phyloP scores from a whole-genome alignment of 1,140 invertebrate genomes.

The Hetaerina americana region DNA sequence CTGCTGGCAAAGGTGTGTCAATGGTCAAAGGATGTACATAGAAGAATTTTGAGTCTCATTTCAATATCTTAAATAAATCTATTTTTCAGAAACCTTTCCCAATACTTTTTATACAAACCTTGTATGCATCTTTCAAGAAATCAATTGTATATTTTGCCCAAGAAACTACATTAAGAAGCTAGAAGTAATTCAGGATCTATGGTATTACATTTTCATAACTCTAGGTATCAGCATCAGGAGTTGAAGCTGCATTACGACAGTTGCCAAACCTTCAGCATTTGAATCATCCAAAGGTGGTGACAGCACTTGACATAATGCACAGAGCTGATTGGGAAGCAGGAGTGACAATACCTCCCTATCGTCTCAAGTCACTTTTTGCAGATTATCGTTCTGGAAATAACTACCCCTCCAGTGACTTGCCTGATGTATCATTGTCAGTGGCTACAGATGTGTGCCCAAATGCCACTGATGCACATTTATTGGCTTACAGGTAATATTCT shows the following conservation, averaged over 20 bases:
- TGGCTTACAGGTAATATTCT: background rate
- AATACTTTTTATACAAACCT: too few relatives aligned
- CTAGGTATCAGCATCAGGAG: too few relatives aligned
- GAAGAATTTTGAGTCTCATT: too few relatives aligned
- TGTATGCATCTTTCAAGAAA: too few relatives aligned
- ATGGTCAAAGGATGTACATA: too few relatives aligned
- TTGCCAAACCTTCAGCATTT: background rate
- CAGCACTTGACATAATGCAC: background rate
- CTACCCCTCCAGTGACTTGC: background rate
- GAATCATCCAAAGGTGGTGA: background rate
- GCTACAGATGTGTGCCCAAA: background rate
- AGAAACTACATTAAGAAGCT: too few relatives aligned
- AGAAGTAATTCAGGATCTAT: too few relatives aligned
- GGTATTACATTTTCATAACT: too few relatives aligned
- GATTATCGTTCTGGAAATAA: background rate
- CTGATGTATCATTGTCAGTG: background rate
- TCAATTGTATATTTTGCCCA: too few relatives aligned
- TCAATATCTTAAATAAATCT: too few relatives aligned
- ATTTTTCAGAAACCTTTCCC: too few relatives aligned
- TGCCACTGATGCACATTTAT: background rate
- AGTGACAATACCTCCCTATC: background rate
- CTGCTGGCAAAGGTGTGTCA: too few relatives aligned
- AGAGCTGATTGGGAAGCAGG: background rate
- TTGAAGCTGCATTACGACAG: background rate
- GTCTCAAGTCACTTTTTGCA: background rate